phyloP scores from a whole-genome alignment of 2,113 vertebrate genomes.

The Ictidomys tridecemlineatus region DNA sequence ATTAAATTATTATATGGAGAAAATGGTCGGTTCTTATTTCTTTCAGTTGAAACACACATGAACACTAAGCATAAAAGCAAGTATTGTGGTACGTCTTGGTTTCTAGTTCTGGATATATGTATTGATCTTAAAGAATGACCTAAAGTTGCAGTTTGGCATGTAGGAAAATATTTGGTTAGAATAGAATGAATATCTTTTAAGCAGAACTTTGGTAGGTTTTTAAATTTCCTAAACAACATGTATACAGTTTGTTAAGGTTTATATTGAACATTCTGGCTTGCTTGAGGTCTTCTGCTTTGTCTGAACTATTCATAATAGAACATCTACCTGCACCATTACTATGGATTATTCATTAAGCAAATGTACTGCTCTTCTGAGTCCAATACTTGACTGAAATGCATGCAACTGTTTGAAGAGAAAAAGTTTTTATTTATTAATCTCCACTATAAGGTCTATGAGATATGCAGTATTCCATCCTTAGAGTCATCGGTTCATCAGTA shows the following conservation, averaged over 20 bases:
- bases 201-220: conserved; percentile 62
- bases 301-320: conserved; percentile 64
- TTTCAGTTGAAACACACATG: conserved; percentile 82
- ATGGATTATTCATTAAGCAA: conserved; percentile 82
- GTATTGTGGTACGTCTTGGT: conserved; percentile 75
- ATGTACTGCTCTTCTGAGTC: conserved; percentile 75
- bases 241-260: conserved; percentile 73
- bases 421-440: conserved; percentile 57
- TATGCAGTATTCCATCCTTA: conserved; percentile 64
- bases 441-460: conserved; percentile 64
- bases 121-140: conserved; percentile 67
- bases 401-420: conserved; percentile 80
- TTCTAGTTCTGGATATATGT: conserved; percentile 76
- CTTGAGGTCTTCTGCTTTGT: conserved; percentile 71
- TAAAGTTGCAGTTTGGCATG: conserved; percentile 67
- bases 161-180: conserved; percentile 74
- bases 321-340: conserved; percentile 54
- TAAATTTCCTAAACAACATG: conserved; percentile 72
- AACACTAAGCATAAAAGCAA: conserved; percentile 78
- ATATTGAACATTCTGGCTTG: conserved; percentile 76
- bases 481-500: conserved; percentile 21
- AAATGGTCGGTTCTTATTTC: conserved; percentile 83
- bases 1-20: conserved; percentile 89
- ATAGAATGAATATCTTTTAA: conserved; percentile 74
- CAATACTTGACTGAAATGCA: conserved; percentile 83